Percentiles rank a stretch among this genome's conserved stretches.
phyloP scores from a whole-genome alignment of 2,797 vertebrate species.

The Craterocephalus amniculus region DNA sequence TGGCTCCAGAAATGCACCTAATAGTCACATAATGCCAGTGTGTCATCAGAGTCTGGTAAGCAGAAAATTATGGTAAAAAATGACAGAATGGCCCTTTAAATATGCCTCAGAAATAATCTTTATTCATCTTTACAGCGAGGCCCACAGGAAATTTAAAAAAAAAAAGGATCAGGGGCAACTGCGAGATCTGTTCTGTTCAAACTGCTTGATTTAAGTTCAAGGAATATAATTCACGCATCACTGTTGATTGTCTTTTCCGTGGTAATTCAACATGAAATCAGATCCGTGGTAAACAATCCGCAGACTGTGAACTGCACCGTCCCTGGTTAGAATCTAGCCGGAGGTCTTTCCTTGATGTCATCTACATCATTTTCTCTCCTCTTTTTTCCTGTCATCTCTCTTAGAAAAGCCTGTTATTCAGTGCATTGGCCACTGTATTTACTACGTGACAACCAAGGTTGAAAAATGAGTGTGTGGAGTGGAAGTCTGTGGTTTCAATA shows the following conservation, averaged over 20 bases:
- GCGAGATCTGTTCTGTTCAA: neutral
- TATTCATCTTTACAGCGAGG: no score
- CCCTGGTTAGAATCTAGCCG: neutral
- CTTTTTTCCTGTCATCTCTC: conserved; percentile 12
- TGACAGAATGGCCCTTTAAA: no score
- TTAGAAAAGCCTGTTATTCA: conserved; percentile 17
- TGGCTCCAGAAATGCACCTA: no score
- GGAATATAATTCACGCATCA: conserved; percentile 5
- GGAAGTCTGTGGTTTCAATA: conserved; percentile 31
- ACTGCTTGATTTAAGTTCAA: neutral
- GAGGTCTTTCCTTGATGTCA: conserved; percentile 10
- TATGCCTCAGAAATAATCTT: neutral
- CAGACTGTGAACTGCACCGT: neutral
- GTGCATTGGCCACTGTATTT: conserved; percentile 15
- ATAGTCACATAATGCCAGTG: no score
- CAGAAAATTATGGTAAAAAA: no score
- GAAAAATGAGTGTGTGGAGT: conserved; percentile 30
- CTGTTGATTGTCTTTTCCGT: neutral
- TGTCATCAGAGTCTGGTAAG: no score
- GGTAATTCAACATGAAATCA: conserved; percentile 3
- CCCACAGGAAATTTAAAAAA: neutral
- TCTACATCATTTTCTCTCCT: neutral
- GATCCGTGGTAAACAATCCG: neutral
- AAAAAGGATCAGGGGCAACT: neutral
- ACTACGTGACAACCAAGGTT: conserved; percentile 26